Evolutionary conservation across 2,888 invertebrate species (phyloP).

Genomic region (Cryptus viduatorius): DNA sequence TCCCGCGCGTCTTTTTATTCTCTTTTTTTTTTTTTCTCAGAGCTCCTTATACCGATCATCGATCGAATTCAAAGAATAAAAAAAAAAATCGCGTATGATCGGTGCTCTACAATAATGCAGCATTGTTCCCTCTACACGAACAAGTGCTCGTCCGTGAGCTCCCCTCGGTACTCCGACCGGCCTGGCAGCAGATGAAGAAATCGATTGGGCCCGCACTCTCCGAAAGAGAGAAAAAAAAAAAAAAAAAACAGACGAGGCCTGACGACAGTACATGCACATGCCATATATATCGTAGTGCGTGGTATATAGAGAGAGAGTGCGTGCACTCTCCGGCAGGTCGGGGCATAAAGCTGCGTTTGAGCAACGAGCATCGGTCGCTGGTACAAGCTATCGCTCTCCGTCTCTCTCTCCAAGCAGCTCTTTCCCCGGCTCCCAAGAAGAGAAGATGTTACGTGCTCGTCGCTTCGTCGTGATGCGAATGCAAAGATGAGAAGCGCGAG

Average conservation of each 20-base stretch:
- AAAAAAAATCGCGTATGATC: slow-evolving; percentile 16
- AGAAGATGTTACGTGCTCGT: slow-evolving; percentile 84
- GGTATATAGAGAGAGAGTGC: slow-evolving; percentile 24
- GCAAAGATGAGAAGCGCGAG: slow-evolving; percentile 60
- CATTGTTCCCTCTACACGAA: slow-evolving; percentile 22
- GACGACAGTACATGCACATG: slow-evolving; percentile 37
- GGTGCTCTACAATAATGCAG: slow-evolving; percentile 29
- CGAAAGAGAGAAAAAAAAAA: slow-evolving; percentile 43
- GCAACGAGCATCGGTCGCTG: slow-evolving; percentile 57
- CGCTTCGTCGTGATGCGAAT: slow-evolving; percentile 77
- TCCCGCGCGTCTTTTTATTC: slow-evolving; percentile 24
- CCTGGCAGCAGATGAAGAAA: slow-evolving; percentile 67
- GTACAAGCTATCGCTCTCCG: slow-evolving; percentile 4
- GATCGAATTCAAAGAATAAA: slow-evolving; percentile 33
- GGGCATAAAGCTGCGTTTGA: slow-evolving; percentile 65
- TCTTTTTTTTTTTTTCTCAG: slow-evolving; percentile 23
- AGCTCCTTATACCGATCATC: slow-evolving; percentile 28
- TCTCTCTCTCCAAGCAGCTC: slow-evolving; percentile 44
- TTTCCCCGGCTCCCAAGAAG: slow-evolving; percentile 80
- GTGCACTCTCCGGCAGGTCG: slow-evolving; percentile 53
- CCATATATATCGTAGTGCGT: neutral
- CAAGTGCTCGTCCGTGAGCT: neutral
- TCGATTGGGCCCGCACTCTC: slow-evolving; percentile 64
- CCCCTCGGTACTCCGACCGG: slow-evolving; percentile 38
- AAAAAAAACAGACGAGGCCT: slow-evolving; percentile 39